Conservation (phyloP, 2,888 invertebrate species). For the Lagria hirta region DNA sequence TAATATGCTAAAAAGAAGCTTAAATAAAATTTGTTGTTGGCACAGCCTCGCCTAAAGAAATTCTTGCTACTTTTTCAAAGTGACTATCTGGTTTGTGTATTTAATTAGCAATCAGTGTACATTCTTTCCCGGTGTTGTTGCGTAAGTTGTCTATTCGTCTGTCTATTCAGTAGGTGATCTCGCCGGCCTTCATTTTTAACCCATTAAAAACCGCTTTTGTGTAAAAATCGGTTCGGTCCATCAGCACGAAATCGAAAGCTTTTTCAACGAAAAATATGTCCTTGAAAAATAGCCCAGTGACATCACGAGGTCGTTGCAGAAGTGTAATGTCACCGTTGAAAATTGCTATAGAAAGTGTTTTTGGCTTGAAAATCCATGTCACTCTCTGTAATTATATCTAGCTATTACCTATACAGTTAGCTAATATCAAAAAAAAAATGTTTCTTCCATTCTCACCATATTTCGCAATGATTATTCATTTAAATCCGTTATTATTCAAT, state of each 20-base stretch:
- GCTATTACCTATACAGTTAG: conserved; percentile 13
- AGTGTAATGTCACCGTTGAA: conserved; percentile 14
- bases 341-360: conserved; percentile 12
- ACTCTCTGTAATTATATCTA: neutral
- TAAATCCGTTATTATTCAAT: conserved; percentile 15
- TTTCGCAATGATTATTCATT: conserved; percentile 20
- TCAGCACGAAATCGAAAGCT: conserved; percentile 17
- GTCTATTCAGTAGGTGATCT: too few species aligned
- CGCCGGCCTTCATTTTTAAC: too few species aligned
- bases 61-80: too few species aligned
- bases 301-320: conserved; percentile 11
- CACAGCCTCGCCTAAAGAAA: too few species aligned
- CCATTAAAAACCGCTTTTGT: too few species aligned
- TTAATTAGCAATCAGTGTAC: too few species aligned
- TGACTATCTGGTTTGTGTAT: too few species aligned
- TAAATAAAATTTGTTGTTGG: too few species aligned
- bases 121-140: too few species aligned
- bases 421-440: conserved; percentile 5
- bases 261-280: conserved; percentile 3
- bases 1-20: too few species aligned
- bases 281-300: conserved; percentile 16
- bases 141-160: too few species aligned
- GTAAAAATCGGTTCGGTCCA: too few species aligned
- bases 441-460: conserved; percentile 11
- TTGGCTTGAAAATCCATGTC: conserved; percentile 9